Base-by-base conservation (phyloP, 2,113 vertebrate genomes). In the Rhinolophus sinicus region DNA sequence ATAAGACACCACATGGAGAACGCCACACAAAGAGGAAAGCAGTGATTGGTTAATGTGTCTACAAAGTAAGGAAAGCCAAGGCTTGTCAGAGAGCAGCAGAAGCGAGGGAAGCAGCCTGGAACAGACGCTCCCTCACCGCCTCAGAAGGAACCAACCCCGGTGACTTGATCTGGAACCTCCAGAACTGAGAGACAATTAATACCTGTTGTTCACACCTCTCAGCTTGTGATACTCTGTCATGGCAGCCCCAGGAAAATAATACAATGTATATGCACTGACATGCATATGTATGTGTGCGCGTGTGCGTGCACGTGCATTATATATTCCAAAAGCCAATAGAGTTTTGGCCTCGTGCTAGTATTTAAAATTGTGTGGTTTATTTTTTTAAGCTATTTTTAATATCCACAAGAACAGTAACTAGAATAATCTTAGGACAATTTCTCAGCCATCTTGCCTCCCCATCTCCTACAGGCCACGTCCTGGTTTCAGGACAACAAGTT, bases 41-140 rank as follows among this genome's bases (percentile, higher is more conserved):
- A 44, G 70, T 38, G 44, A 67, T 15, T 10, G 33, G 35, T 26
- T 44, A 52, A 82, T 4, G 38, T 8, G 38, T 62, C 58, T 44
- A 21, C 40, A 33, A 62, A 38, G 38, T 56, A 19, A 30, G 18
- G 75, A n/a, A n/a, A 0, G 2, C 35, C 19, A 0, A 16, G 38
- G 52, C 14, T 2, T 24, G 12, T 33, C 67, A 16, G 56, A 19
- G 54, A 8, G 58, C 15, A 4, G 14, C 38, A 1, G 47, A 1
- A 7, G 13, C 69, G 1, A 18, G 11, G 15, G 38, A 33, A n/a
- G 33, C 21, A 2, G 8, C 40, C 33, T 3, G 18, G 33, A 9
- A 30, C 38, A 28, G 65, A 7, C 16, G 16, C 33, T 15, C 13
- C 26, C 4, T 33, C 38, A 10, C 73, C 4, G 44, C 56, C 87